These are phyloP conservation scores for Seira ritae DNA, from an alignment of 2,888 invertebrate species.

Conservation along the genomic window DNA sequence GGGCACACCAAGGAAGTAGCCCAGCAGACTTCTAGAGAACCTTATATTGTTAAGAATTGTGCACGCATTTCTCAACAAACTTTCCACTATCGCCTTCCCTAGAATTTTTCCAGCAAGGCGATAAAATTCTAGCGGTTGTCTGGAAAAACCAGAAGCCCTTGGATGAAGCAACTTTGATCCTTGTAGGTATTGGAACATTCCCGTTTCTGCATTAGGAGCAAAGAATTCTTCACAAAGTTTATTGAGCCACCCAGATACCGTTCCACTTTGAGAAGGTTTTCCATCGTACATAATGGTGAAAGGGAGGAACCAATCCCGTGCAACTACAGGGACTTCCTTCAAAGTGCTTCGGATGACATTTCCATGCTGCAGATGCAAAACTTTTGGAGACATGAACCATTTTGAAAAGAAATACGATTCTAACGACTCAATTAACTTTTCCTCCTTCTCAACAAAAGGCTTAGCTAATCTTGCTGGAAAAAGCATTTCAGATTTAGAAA, in stretches of 20 bases:
- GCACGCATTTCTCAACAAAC: slow-evolving; percentile 24
- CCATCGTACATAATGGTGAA: slow-evolving; percentile 10
- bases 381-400: slow-evolving; percentile 23
- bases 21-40: slow-evolving; percentile 26
- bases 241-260: slow-evolving; percentile 31
- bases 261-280: background rate
- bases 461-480: slow-evolving; percentile 8
- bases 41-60: slow-evolving; percentile 18
- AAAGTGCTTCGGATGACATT: slow-evolving; percentile 17
- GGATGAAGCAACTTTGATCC: slow-evolving; percentile 33
- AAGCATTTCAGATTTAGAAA: background rate
- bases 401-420: background rate
- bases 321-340: background rate
- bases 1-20: slow-evolving; percentile 25
- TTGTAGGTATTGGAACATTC: slow-evolving; percentile 12
- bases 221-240: slow-evolving; percentile 26
- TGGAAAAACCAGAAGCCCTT: background rate
- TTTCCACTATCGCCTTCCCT: slow-evolving; percentile 31
- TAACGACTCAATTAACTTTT: background rate
- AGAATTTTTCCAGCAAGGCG: slow-evolving; percentile 37
- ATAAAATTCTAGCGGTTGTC: slow-evolving; percentile 21
- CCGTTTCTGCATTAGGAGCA: background rate
- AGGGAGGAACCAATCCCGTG: slow-evolving; percentile 31
- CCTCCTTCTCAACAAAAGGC: slow-evolving; percentile 18
- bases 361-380: slow-evolving; percentile 18